Base-by-base conservation (phyloP, 2,888 invertebrate genomes). In the Hyles lineata region DNA sequence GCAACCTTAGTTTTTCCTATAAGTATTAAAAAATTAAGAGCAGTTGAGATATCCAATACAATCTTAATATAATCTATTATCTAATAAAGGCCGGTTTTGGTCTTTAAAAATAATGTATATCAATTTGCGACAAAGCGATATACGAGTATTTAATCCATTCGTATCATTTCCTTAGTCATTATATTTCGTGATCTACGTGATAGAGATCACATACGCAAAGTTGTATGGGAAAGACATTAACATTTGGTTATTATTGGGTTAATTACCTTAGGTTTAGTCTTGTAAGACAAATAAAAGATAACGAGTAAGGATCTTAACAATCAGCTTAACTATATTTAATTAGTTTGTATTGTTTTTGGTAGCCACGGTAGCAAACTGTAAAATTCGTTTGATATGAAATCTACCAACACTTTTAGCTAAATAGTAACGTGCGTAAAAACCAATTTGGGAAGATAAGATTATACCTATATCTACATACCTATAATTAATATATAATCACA, bases 141-240 rank as follows among this genome's bases (percentile, higher is more conserved):
- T 74, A 75, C 70, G 63, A 72, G 72, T 74, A 50, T 76, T 76
- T 80, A 79, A 83, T 85, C 83, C 81, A 78, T 23, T 77, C 77
- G 73, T 84, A 85, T 83, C 82, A 79, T 82, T 84, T 81, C 77
- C 79, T 76, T 80, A 80, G 80, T 84, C 82, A 82, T 78, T 78
- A 74, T 67, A 74, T 78, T 79, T 80, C 71, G 74, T 83, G 83
- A 84, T 82, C 82, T 88, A 91, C 91, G 91, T 91, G 91, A 90
- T 89, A 77, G 74, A 80, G 79, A 83, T 85, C 91, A 91, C 91
- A 90, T 85, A 87, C 78, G 78, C 83, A 78, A 61, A 21, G 11
- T 61, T 59, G 50, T 61, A 50, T 23, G 23, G 43, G 50, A 43
- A 23, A 67, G 23, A 17, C 17, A 35, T 21, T 4, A 43, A 43